Percentiles rank a stretch among this genome's conserved stretches.
phyloP scores from a whole-genome alignment of 2,113 vertebrate species.

The Pardalotus punctatus region DNA sequence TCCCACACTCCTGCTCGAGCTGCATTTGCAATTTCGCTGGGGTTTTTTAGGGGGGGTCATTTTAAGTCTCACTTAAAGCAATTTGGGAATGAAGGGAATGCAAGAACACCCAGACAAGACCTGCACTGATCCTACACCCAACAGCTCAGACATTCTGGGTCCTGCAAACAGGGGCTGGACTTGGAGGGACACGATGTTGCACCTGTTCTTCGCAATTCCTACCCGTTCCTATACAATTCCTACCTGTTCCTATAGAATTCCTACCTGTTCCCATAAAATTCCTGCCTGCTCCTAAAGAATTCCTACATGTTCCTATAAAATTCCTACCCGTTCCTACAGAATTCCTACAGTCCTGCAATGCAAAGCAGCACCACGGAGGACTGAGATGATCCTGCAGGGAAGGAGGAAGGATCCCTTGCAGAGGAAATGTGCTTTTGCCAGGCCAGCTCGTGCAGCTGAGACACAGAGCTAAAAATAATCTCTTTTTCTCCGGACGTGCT shows the following conservation, averaged over 20 bases:
- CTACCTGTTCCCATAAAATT: not conserved
- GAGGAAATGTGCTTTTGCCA: not conserved
- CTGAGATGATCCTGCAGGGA: not conserved
- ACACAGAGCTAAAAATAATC: not conserved
- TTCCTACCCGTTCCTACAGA: not conserved
- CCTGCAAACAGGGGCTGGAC: not conserved
- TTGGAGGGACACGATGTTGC: accelerated
- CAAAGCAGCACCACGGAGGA: too few species aligned
- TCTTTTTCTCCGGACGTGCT: not conserved
- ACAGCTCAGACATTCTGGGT: not conserved
- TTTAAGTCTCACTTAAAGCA: not conserved
- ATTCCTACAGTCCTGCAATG: too few species aligned
- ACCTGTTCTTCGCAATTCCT: not conserved
- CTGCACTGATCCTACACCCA: not conserved
- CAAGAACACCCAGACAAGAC: not conserved
- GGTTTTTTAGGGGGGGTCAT: not conserved
- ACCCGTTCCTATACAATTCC: not conserved
- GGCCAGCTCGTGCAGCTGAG: not conserved
- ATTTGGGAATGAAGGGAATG: not conserved
- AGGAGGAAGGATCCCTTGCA: not conserved
- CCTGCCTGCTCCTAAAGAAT: not conserved
- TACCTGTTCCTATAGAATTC: accelerated
- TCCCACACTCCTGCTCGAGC: not conserved
- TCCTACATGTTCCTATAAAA: not conserved
- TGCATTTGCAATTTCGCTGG: not conserved